Evolutionary conservation across 2,888 invertebrate species (phyloP).

Genomic region (Isotomurus palustris): DNA sequence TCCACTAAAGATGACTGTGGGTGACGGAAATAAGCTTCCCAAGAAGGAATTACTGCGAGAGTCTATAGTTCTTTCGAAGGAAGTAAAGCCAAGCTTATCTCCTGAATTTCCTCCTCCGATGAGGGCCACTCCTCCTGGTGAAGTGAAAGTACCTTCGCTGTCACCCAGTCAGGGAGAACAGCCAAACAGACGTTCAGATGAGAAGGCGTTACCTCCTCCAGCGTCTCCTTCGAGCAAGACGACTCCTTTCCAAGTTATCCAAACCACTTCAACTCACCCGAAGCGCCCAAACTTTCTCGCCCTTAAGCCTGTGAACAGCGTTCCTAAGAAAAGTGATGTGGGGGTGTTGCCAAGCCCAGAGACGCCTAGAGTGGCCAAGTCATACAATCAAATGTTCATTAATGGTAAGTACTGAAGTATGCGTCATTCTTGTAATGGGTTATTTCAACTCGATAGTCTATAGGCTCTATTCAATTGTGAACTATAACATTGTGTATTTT

Average conservation of each 20-base stretch:
- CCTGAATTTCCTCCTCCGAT: too few species aligned
- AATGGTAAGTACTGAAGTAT: constrained; percentile 61
- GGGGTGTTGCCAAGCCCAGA: constrained; percentile 78
- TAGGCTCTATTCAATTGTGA: constrained; percentile 9
- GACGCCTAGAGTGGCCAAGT: constrained; percentile 82
- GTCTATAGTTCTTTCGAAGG: too few species aligned
- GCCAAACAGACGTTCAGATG: too few species aligned
- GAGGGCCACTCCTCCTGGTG: too few species aligned
- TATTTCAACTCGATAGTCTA: too few species aligned
- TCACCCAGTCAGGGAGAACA: too few species aligned
- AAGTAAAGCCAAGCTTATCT: too few species aligned
- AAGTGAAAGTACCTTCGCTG: too few species aligned
- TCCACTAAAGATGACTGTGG: too few species aligned
- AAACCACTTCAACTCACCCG: constrained; percentile 13
- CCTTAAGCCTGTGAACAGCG: constrained; percentile 38
- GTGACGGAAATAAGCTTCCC: too few species aligned
- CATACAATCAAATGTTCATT: constrained; percentile 80
- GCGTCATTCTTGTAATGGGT: neutral
- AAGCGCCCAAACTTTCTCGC: constrained; percentile 44
- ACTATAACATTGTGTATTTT: neutral
- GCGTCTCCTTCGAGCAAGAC: neutral
- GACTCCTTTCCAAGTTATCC: constrained; percentile 16
- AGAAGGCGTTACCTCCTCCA: too few species aligned
- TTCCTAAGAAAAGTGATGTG: constrained; percentile 28
- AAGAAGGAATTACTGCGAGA: too few species aligned